Percentiles rank a stretch among this genome's conserved stretches.
phyloP scores from a whole-genome alignment of 2,113 vertebrate genomes.

The Xerus inauris region DNA sequence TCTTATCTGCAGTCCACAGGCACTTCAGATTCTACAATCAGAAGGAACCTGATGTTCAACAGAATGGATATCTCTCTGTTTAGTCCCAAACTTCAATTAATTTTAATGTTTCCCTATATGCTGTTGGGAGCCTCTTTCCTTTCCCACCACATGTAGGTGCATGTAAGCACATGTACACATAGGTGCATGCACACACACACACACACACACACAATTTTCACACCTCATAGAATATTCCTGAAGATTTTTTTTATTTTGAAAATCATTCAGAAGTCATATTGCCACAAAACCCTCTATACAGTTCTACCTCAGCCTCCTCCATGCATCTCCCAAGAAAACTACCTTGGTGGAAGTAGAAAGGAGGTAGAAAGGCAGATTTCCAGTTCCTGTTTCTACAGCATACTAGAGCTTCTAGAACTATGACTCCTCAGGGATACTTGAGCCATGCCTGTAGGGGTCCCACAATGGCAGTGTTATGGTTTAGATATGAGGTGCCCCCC shows the following conservation, averaged over 20 bases:
- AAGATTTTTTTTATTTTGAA: constrained; percentile 43
- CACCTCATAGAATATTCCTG: background rate
- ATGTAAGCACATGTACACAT: background rate
- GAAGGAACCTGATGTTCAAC: background rate
- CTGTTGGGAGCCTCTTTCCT: background rate
- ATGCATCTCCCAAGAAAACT: background rate
- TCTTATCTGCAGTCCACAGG: background rate
- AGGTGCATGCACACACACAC: background rate
- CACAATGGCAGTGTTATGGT: background rate
- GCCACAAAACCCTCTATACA: background rate
- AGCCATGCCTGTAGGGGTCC: background rate
- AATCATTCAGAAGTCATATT: constrained; percentile 46
- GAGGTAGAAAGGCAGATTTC: background rate
- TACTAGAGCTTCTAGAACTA: background rate
- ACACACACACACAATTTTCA: background rate
- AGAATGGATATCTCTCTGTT: background rate
- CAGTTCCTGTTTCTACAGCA: background rate
- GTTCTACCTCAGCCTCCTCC: background rate
- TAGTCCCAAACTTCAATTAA: background rate
- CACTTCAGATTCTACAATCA: background rate
- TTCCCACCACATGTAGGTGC: background rate
- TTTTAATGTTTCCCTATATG: constrained; percentile 13
- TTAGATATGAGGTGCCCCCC: no score
- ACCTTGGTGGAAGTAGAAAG: background rate
- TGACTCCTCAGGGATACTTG: background rate